Evolutionary conservation across 2,113 vertebrate species (phyloP).

Genomic region (Lycaon pictus): DNA sequence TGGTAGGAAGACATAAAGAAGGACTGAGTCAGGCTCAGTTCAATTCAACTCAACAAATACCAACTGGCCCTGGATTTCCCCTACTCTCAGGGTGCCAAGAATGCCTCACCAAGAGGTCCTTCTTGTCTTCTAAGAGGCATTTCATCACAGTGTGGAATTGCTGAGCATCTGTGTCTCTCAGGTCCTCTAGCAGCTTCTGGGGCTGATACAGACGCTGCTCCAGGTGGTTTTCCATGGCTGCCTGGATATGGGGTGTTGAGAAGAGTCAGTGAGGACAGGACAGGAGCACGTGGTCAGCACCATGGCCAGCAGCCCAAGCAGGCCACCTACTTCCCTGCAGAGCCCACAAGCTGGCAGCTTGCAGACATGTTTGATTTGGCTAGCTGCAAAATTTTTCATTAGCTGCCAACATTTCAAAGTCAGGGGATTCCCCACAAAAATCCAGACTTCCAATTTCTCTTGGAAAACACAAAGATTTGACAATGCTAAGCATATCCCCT

Average conservation of each 20-base stretch:
- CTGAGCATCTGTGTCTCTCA: conserved; percentile 83
- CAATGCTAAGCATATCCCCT: rapidly evolving
- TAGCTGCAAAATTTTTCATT: background rate
- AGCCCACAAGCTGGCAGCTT: background rate
- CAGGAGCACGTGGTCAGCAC: background rate
- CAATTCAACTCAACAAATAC: background rate
- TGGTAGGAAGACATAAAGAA: background rate
- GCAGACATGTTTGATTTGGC: background rate
- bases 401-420: background rate
- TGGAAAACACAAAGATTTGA: background rate
- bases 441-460: background rate
- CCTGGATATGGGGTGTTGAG: conserved; percentile 72
- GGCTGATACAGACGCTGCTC: conserved; percentile 85
- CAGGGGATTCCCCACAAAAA: background rate
- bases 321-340: no score
- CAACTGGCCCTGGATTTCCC: background rate
- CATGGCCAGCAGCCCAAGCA: background rate
- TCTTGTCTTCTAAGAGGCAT: conserved; percentile 85
- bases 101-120: conserved; percentile 83
- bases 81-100: background rate
- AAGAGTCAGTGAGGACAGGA: background rate
- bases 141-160: conserved; percentile 88
- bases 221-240: conserved; percentile 85
- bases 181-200: conserved; percentile 84
- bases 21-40: background rate